These are phyloP conservation scores for Drosophila bocqueti DNA, from an alignment of 1,140 invertebrate genomes.

Conservation along the genomic window DNA sequence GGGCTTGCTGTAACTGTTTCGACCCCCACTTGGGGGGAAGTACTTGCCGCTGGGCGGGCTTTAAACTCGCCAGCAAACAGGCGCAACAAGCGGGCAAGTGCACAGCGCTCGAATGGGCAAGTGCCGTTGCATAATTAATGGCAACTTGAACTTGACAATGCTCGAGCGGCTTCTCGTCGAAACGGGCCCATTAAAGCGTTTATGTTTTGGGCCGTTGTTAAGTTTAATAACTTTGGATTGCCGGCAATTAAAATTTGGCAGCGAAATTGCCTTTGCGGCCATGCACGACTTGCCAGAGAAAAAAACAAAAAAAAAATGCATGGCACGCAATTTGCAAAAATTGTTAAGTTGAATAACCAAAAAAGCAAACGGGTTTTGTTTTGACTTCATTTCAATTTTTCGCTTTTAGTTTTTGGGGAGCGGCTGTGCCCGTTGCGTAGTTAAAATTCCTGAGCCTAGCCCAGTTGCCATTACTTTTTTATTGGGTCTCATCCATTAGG, in stretches of 20 bases:
- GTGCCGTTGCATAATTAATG: conserved; percentile 70
- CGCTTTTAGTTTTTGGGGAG: conserved; percentile 43
- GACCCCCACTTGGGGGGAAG: conserved; percentile 28
- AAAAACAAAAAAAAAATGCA: conserved; percentile 60
- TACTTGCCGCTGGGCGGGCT: conserved; percentile 19
- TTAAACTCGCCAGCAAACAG: conserved; percentile 18
- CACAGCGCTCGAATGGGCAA: conserved; percentile 24
- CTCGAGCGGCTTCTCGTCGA: conserved; percentile 34
- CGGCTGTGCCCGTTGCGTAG: conserved; percentile 50
- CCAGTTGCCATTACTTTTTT: conserved; percentile 10
- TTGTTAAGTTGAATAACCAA: conserved; percentile 74
- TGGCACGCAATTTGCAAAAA: conserved; percentile 68
- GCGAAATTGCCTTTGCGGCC: conserved; percentile 57
- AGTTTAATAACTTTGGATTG: conserved; percentile 78
- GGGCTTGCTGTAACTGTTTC: conserved; percentile 68
- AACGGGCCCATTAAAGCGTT: conserved; percentile 56
- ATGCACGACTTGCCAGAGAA: conserved; percentile 55
- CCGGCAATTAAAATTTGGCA: conserved; percentile 67
- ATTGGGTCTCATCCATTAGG: conserved; percentile 38
- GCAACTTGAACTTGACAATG: conserved; percentile 81
- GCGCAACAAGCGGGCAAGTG: conserved; percentile 19
- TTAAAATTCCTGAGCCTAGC: conserved; percentile 56
- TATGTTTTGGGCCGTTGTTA: conserved; percentile 61
- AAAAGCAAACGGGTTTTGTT: conserved; percentile 50
- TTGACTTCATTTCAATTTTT: conserved; percentile 29